Percentiles rank a stretch among this genome's conserved stretches.
phyloP scores from a whole-genome alignment of 1,140 invertebrate genomes.

The Trigoniulus corallinus region DNA sequence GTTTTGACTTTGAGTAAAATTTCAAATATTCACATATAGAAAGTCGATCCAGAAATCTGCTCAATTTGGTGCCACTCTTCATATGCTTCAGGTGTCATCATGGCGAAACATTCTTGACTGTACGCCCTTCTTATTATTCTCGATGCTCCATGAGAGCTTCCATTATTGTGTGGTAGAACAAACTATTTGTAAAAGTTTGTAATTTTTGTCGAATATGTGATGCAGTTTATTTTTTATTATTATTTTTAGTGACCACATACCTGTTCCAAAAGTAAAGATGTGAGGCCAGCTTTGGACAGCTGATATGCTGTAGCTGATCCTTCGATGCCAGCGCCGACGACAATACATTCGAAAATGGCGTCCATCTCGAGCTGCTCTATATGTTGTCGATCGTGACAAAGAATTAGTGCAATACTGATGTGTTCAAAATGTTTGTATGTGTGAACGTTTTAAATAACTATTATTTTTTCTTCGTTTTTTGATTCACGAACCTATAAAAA shows the following conservation, averaged over 20 bases:
- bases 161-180: slow-evolving; percentile 21
- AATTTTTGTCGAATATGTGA: too few relatives aligned
- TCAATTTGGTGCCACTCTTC: slow-evolving; percentile 18
- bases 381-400: too few relatives aligned
- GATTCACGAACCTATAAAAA: too few relatives aligned
- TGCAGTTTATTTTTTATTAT: too few relatives aligned
- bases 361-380: too few relatives aligned
- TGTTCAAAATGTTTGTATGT: too few relatives aligned
- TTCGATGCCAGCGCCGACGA: slow-evolving; percentile 24
- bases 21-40: slow-evolving; percentile 12
- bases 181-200: slow-evolving; percentile 11
- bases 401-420: too few relatives aligned
- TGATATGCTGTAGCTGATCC: slow-evolving; percentile 22
- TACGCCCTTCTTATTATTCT: slow-evolving; percentile 24
- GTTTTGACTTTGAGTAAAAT: too few relatives aligned
- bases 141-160: slow-evolving; percentile 24
- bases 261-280: slow-evolving; percentile 23
- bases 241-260: too few relatives aligned
- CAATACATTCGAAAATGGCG: slow-evolving; percentile 21
- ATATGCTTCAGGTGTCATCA: slow-evolving; percentile 22
- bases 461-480: too few relatives aligned
- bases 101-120: slow-evolving; percentile 16
- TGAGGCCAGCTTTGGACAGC: slow-evolving; percentile 17
- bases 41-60: slow-evolving; percentile 12
- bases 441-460: too few relatives aligned